These are phyloP conservation scores for Pungitius pungitius DNA, from an alignment of 2,113 vertebrate genomes.

Conservation along the genomic window DNA sequence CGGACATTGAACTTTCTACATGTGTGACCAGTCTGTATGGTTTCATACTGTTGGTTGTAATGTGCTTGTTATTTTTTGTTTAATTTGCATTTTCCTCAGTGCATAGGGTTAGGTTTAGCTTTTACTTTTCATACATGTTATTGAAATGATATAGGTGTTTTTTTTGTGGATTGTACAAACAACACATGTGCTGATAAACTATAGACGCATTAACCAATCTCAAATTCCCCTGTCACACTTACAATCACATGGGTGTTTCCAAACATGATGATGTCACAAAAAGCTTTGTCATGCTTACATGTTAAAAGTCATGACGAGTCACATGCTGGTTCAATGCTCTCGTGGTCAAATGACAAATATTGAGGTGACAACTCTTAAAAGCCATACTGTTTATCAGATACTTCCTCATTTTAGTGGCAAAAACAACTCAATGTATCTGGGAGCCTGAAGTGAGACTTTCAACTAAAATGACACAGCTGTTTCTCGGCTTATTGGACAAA, in stretches of 20 bases:
- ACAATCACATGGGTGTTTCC: conserved; percentile 51
- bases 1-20: neutral
- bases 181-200: neutral
- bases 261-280: neutral
- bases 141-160: conserved; percentile 16
- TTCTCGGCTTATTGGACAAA: neutral
- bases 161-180: conserved; percentile 7
- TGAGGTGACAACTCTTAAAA: no score
- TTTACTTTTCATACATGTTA: conserved; percentile 11
- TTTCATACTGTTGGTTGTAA: neutral
- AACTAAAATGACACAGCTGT: neutral
- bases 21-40: neutral
- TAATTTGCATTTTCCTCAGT: neutral
- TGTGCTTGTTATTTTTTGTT: neutral
- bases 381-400: neutral
- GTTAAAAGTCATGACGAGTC: neutral
- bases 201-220: conserved; percentile 18
- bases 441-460: neutral
- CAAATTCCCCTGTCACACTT: conserved; percentile 46
- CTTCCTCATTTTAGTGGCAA: conserved; percentile 50
- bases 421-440: no score
- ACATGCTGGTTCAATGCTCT: conserved; percentile 40
- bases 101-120: no score
- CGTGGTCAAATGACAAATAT: neutral
- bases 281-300: conserved; percentile 37